Evolutionary conservation across 2,888 invertebrate species (phyloP).

Genomic region (Octodonta nipae): DNA sequence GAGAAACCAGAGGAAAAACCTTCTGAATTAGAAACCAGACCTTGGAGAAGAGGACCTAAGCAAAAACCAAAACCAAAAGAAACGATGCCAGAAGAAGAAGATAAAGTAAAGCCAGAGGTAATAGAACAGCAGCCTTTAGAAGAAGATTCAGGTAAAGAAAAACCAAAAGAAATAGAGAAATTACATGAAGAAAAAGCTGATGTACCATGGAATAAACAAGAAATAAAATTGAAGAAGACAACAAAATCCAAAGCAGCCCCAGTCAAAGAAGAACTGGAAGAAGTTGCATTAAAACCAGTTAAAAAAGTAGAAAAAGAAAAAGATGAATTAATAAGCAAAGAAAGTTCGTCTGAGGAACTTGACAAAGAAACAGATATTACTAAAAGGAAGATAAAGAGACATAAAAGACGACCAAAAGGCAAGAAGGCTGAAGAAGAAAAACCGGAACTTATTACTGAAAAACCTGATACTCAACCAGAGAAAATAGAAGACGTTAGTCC

Average conservation of each 20-base stretch:
- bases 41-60: not conserved
- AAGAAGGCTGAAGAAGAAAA: slow-evolving; percentile 18
- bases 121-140: slow-evolving; percentile 5
- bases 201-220: slow-evolving; percentile 12
- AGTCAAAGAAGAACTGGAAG: slow-evolving; percentile 26
- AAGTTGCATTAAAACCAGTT: slow-evolving; percentile 27
- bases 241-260: slow-evolving; percentile 9
- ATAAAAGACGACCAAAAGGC: slow-evolving; percentile 11
- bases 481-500: slow-evolving; percentile 17
- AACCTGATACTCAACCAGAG: slow-evolving; percentile 29
- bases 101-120: not conserved
- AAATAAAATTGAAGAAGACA: slow-evolving; percentile 6
- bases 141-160: slow-evolving; percentile 9
- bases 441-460: slow-evolving; percentile 30
- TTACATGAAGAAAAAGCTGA: slow-evolving; percentile 16
- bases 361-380: slow-evolving; percentile 5
- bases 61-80: slow-evolving; percentile 2
- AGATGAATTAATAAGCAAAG: too few species aligned
- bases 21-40: not conserved
- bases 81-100: not conserved
- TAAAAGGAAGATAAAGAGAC: slow-evolving; percentile 17
- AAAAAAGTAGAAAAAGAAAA: slow-evolving; percentile 9
- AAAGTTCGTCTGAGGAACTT: slow-evolving; percentile 7
- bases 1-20: slow-evolving; percentile 1
- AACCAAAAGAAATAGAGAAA: slow-evolving; percentile 18